phyloP scores from a whole-genome alignment of 2,888 invertebrate species.

The Papilio protenor region DNA sequence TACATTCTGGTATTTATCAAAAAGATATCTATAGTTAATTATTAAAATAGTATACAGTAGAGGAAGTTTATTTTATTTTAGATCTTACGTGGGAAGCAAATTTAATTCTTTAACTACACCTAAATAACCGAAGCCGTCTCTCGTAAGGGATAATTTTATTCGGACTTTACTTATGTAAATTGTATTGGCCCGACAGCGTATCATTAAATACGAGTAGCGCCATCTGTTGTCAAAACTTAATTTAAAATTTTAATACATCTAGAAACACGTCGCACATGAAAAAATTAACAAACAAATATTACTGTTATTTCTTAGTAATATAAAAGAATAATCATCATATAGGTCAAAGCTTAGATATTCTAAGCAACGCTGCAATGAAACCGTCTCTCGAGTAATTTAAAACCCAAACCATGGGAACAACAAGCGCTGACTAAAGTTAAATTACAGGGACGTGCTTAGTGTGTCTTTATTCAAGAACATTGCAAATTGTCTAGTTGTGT shows the following conservation, averaged over 20 bases:
- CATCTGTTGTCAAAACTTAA: constrained; percentile 8
- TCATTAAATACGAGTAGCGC: not conserved
- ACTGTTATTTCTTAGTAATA: not conserved
- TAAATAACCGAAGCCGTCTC: not conserved
- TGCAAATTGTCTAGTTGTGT: not conserved
- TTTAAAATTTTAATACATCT: not conserved
- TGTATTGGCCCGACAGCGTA: not conserved
- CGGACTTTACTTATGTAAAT: constrained; percentile 2
- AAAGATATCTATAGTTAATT: not conserved
- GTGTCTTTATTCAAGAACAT: constrained; percentile 7
- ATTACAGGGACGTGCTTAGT: constrained; percentile 24
- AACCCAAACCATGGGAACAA: constrained; percentile 16
- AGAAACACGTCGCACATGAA: not conserved
- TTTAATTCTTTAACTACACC: not conserved
- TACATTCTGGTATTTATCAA: not conserved
- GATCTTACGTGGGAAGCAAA: not conserved
- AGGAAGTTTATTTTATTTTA: not conserved
- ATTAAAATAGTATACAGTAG: not conserved
- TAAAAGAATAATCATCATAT: too few species aligned
- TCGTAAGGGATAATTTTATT: constrained; percentile 20
- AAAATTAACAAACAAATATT: not conserved
- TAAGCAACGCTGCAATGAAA: not conserved
- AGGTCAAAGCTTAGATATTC: not conserved
- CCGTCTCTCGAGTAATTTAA: constrained; percentile 21
- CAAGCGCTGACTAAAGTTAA: constrained; percentile 12